Percentiles rank a stretch among this genome's conserved stretches.
These are phyloP conservation scores for Diaperis boleti DNA, from an alignment of 2,888 invertebrate species.

Conservation along the genomic window DNA sequence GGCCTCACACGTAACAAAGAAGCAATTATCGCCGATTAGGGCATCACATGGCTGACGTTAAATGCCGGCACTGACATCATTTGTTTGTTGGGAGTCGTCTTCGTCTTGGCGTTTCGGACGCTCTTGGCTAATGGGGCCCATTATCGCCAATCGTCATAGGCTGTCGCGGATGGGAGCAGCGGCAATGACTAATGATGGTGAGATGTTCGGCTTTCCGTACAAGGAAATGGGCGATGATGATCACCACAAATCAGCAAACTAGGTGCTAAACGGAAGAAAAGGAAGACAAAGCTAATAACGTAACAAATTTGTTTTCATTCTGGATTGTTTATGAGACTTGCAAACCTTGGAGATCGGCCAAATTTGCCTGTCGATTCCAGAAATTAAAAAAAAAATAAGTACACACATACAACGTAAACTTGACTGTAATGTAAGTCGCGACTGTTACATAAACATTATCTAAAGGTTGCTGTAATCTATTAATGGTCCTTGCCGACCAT, in stretches of 20 bases:
- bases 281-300: no score
- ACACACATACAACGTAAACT: no score
- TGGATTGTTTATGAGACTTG: no score
- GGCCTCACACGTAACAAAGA: slow-evolving; percentile 45
- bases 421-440: no score
- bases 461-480: not conserved
- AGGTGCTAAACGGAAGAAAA: no score
- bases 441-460: not conserved
- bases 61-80: slow-evolving; percentile 17
- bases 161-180: not conserved
- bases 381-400: no score
- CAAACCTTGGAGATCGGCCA: no score
- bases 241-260: no score
- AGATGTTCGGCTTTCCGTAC: not conserved
- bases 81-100: no score
- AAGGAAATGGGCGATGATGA: no score
- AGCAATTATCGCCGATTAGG: slow-evolving; percentile 44
- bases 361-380: no score
- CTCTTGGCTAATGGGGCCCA: not conserved
- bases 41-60: slow-evolving; percentile 34
- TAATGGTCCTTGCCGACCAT: not conserved
- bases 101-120: not conserved
- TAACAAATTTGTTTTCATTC: no score
- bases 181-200: not conserved
- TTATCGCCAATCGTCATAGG: not conserved